These are phyloP conservation scores for Ifrita kowaldi DNA, from an alignment of 2,113 vertebrate species.

Conservation along the genomic window DNA sequence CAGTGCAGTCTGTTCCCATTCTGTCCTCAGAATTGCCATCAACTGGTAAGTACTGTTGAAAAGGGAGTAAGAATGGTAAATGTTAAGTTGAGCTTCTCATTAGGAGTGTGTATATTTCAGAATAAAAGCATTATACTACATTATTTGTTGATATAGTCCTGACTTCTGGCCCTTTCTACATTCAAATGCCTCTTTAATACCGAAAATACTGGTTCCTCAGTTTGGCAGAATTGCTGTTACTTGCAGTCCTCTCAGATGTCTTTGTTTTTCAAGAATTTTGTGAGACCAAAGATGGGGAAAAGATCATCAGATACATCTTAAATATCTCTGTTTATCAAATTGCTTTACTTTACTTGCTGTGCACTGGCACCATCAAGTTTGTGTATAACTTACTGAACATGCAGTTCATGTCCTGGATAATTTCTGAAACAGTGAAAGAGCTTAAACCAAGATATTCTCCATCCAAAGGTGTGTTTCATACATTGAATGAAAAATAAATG, in stretches of 20 bases:
- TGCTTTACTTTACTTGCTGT: background rate
- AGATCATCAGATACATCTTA: background rate
- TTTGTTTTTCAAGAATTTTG: background rate
- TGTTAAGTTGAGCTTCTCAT: background rate
- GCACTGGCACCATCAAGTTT: background rate
- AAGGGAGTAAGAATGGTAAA: background rate
- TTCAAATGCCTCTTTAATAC: background rate
- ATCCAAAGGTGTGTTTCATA: background rate
- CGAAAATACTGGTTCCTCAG: background rate
- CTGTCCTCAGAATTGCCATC: background rate
- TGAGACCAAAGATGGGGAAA: background rate
- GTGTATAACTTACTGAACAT: background rate
- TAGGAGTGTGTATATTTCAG: background rate
- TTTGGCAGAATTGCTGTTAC: background rate
- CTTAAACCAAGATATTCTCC: background rate
- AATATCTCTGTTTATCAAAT: background rate
- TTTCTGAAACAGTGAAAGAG: background rate
- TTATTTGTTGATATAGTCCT: background rate
- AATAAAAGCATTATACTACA: background rate
- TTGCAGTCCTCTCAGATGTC: background rate
- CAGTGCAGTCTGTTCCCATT: background rate
- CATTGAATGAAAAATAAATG: background rate
- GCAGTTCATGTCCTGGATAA: background rate
- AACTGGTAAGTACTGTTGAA: background rate
- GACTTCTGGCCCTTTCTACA: background rate